These are phyloP conservation scores for Macropodus opercularis DNA, from an alignment of 2,797 vertebrate genomes.

Conservation along the genomic window DNA sequence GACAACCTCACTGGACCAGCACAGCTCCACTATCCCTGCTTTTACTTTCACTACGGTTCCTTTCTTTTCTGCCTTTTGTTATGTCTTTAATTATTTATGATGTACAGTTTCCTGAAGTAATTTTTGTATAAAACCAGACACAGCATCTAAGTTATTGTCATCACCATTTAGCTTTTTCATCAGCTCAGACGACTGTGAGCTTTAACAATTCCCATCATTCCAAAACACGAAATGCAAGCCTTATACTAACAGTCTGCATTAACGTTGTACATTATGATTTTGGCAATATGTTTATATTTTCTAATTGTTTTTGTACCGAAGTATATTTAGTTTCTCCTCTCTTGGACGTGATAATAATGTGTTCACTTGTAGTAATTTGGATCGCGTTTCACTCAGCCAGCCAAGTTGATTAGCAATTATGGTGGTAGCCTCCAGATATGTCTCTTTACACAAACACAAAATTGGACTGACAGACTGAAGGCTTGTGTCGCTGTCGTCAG, in stretches of 20 bases:
- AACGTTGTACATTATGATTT: slow-evolving; percentile 43
- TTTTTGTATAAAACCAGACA: slow-evolving; percentile 72
- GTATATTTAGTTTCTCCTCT: slow-evolving; percentile 47
- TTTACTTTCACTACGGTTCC: slow-evolving; percentile 9
- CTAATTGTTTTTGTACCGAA: slow-evolving; percentile 64
- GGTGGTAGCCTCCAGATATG: slow-evolving; percentile 59
- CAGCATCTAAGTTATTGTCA: slow-evolving; percentile 38
- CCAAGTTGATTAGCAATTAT: slow-evolving; percentile 69
- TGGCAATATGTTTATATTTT: slow-evolving; percentile 60
- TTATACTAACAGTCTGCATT: slow-evolving; percentile 50
- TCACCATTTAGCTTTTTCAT: slow-evolving; percentile 40
- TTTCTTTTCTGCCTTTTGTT: slow-evolving; percentile 76
- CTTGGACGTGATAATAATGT: slow-evolving; percentile 53
- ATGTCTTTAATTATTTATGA: slow-evolving; percentile 78
- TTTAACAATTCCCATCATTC: slow-evolving; percentile 30
- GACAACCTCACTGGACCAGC: slow-evolving; percentile 53
- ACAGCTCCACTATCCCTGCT: slow-evolving; percentile 39
- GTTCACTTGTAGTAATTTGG: slow-evolving; percentile 60
- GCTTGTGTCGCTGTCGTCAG: slow-evolving; percentile 32
- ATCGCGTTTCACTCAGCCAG: slow-evolving; percentile 53
- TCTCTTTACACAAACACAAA: slow-evolving; percentile 50
- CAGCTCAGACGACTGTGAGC: slow-evolving; percentile 45
- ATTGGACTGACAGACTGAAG: slow-evolving; percentile 39
- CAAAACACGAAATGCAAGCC: slow-evolving; percentile 43
- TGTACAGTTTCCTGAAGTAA: slow-evolving; percentile 73